These are phyloP conservation scores for Sinocyclocheilus rhinocerous DNA, from an alignment of 2,113 vertebrate genomes.

Conservation along the genomic window DNA sequence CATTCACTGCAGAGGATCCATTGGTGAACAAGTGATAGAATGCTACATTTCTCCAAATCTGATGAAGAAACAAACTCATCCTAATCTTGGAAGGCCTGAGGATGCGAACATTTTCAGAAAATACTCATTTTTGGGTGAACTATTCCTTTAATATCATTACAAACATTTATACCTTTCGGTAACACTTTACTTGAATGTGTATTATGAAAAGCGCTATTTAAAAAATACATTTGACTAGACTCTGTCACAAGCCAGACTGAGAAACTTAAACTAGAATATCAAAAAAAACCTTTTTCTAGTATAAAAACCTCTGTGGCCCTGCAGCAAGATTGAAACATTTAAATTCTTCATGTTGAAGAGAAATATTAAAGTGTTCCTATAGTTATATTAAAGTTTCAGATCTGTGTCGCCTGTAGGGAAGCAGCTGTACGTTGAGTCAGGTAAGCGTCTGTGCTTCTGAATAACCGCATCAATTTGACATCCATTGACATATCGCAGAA, in stretches of 20 bases:
- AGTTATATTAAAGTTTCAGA: background rate
- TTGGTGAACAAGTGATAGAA: background rate
- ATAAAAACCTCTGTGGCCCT: background rate
- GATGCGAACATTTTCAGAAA: no score
- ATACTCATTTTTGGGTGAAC: no score
- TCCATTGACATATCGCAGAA: constrained; percentile 17
- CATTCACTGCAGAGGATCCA: background rate
- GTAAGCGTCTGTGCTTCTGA: background rate
- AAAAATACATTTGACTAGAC: background rate
- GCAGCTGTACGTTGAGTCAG: background rate
- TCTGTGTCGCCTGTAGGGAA: background rate
- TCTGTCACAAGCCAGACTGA: background rate
- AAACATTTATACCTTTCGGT: background rate
- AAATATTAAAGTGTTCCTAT: constrained; percentile 3
- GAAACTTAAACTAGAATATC: background rate
- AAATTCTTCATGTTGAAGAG: background rate
- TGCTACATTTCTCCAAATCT: background rate
- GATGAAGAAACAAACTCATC: background rate
- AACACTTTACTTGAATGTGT: background rate
- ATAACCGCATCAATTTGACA: constrained; percentile 9
- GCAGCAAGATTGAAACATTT: background rate
- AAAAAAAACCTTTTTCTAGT: background rate
- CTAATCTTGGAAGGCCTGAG: background rate
- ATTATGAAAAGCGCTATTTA: background rate
- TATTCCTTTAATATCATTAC: background rate